Base-by-base conservation (phyloP, 23 tunicate genomes). In the Corella eumyota region DNA sequence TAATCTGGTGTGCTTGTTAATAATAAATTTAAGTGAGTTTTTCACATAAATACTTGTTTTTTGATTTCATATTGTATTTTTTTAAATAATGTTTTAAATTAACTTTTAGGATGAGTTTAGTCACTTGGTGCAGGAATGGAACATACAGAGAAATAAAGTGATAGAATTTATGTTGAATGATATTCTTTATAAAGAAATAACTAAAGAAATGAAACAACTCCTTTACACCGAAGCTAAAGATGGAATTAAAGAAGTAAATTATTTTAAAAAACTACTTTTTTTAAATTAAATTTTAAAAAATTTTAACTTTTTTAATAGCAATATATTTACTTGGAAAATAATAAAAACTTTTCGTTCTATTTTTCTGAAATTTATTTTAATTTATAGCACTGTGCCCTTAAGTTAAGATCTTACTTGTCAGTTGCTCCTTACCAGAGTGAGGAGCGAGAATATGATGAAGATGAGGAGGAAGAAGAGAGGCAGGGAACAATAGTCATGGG, bases 121-220 rank as follows among this genome's bases (percentile, higher is more conserved):
- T 55, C 81, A 78, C 49, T 50, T 88, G 0, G 96, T 73, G 28
- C 85, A 71, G 31, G 92, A 92, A 60, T 92, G 98, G 98, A 92
- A 92, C 58, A 34, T 53, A 9, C 98, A 82, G 32, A 40, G 93
- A 28, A 72, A 76, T 55, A 37, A 70, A 35, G 73, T 84, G 23
- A 66, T 92, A 23, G 90, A 77, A 25, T 72, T 72, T 38, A 85
- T 84, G 95, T 58, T 93, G 45, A 67, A 78, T 52, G 68, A 84
- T 25, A 68, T 93, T 45, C 61, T 93, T 22, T 93, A 93, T 68
- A 79, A 77, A 19, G 95, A 77, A 45, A 75, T 92, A 69, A 49
- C 70, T 53, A 75, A 83, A 44, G 92, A 92, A 61, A 25, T 77
- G 45, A 76, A 53, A 45, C 62, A 69, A 20, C 28, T 67, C 0